Conservation (phyloP, 1,140 invertebrate species). For the Lepidotrigona ventralis region DNA sequence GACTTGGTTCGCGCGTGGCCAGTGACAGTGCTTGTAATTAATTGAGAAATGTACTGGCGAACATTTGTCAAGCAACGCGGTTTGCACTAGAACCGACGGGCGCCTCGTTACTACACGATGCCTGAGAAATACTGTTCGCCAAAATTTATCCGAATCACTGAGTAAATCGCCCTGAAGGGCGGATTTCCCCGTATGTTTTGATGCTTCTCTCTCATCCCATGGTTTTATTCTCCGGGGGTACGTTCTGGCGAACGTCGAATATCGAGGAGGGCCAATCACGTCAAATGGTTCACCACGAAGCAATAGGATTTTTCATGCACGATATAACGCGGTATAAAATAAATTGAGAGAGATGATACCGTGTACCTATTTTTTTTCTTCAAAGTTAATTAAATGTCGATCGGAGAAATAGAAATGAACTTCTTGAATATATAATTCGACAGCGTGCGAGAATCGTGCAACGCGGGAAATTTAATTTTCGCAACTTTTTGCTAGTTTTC, state of each 20-base stretch:
- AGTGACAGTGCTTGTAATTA: not conserved
- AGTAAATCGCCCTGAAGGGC: not conserved
- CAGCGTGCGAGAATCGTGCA: too few species aligned
- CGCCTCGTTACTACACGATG: not conserved
- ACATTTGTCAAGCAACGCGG: not conserved
- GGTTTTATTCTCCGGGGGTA: not conserved
- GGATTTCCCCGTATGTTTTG: too few species aligned
- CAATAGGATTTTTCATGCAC: not conserved
- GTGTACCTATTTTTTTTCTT: too few species aligned
- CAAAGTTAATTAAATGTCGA: too few species aligned
- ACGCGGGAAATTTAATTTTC: too few species aligned
- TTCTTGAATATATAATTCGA: too few species aligned
- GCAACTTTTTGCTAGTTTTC: too few species aligned
- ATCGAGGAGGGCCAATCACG: not conserved
- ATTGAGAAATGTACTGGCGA: not conserved
- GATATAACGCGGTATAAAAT: not conserved
- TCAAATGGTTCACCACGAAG: too few species aligned
- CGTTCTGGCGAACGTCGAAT: not conserved
- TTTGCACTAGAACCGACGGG: not conserved
- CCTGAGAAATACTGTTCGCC: not conserved
- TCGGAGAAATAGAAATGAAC: too few species aligned
- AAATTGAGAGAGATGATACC: not conserved
- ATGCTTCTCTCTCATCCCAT: not conserved
- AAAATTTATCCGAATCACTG: not conserved
- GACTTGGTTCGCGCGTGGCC: not conserved